A percentile compares a stretch with the other conserved stretches of the same genome.
Conservation (phyloP, 2,113 vertebrate species). For the Misgurnus mizolepis region DNA sequence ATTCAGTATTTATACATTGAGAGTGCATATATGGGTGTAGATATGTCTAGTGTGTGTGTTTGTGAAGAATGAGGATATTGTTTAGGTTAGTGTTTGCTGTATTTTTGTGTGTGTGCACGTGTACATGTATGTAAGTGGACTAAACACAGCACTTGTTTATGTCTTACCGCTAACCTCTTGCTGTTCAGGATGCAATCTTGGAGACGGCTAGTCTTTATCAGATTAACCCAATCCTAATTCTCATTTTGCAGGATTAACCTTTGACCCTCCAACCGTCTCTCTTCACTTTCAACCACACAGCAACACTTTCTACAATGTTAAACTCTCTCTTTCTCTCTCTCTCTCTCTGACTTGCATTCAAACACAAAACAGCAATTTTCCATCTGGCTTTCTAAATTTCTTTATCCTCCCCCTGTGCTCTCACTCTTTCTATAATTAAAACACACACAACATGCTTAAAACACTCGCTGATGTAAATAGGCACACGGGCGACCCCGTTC, state of each 20-base stretch:
- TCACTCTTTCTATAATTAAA: conserved; percentile 37
- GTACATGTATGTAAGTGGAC: conserved; percentile 50
- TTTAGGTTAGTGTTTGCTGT: not conserved
- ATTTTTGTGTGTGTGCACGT: conserved; percentile 47
- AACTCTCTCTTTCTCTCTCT: conserved; percentile 55
- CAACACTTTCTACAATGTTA: not conserved
- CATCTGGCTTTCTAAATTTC: not conserved
- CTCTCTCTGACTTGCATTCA: conserved; percentile 27
- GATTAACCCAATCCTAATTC: conserved; percentile 77
- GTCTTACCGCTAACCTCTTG: conserved; percentile 65
- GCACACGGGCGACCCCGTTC: conserved; percentile 54
- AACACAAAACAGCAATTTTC: conserved; percentile 22
- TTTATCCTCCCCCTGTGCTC: conserved; percentile 2
- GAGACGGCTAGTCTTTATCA: conserved; percentile 53
- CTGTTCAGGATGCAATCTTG: conserved; percentile 66
- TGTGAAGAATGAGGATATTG: conserved; percentile 17
- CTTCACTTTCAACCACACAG: conserved; percentile 37
- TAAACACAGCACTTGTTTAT: conserved; percentile 56
- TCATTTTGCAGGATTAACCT: conserved; percentile 81
- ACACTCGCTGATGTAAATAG: conserved; percentile 6
- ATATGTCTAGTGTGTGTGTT: conserved; percentile 2
- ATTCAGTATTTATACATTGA: conserved; percentile 3
- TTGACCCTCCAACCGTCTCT: conserved; percentile 62
- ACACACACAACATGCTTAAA: conserved; percentile 31
- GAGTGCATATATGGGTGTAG: conserved; percentile 16